Percentiles rank a stretch among this genome's conserved stretches.
Evolutionary conservation across 2,888 invertebrate species (phyloP).

Genomic region (Temnothorax unifasciatus): DNA sequence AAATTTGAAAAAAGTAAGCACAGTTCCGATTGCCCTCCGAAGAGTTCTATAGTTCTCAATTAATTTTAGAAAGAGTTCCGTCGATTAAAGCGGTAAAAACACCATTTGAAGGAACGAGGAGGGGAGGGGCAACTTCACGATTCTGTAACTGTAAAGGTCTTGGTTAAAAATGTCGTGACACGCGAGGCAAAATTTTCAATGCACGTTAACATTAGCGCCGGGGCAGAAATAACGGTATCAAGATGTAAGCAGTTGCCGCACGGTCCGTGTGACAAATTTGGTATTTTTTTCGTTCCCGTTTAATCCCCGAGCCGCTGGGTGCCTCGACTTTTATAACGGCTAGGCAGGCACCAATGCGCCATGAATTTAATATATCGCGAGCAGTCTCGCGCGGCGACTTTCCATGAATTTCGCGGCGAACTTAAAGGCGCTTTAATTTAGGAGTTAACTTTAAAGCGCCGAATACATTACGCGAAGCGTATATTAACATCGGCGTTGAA

Average conservation of each 20-base stretch:
- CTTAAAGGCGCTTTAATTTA: conserved; percentile 57
- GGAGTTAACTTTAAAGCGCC: conserved; percentile 54
- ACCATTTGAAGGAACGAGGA: too few relatives aligned
- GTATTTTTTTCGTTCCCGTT: conserved; percentile 20
- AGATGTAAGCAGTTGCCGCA: conserved; percentile 23
- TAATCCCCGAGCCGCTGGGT: conserved; percentile 10
- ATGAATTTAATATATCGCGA: conserved; percentile 52
- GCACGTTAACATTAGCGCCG: conserved; percentile 19
- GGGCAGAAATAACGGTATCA: conserved; percentile 20
- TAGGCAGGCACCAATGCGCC: conserved; percentile 24
- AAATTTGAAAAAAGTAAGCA: too few relatives aligned
- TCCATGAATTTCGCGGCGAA: conserved; percentile 52
- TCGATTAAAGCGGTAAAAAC: too few relatives aligned
- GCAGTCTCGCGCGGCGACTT: conserved; percentile 41
- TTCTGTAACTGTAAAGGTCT: not conserved
- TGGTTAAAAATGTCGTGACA: conserved; percentile 58
- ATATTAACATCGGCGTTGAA: conserved; percentile 55
- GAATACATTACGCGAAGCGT: conserved; percentile 53
- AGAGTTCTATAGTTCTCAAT: too few relatives aligned
- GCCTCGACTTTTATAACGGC: conserved; percentile 34
- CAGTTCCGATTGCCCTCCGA: too few relatives aligned
- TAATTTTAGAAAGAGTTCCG: too few relatives aligned
- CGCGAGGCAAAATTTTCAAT: conserved; percentile 64
- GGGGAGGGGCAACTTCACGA: too few relatives aligned
- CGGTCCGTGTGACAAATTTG: conserved; percentile 38